A percentile compares a stretch with the other conserved stretches of the same genome.
These are phyloP conservation scores for Corydoras sp. DNA, from an alignment of 2,113 vertebrate species.

Conservation along the genomic window DNA sequence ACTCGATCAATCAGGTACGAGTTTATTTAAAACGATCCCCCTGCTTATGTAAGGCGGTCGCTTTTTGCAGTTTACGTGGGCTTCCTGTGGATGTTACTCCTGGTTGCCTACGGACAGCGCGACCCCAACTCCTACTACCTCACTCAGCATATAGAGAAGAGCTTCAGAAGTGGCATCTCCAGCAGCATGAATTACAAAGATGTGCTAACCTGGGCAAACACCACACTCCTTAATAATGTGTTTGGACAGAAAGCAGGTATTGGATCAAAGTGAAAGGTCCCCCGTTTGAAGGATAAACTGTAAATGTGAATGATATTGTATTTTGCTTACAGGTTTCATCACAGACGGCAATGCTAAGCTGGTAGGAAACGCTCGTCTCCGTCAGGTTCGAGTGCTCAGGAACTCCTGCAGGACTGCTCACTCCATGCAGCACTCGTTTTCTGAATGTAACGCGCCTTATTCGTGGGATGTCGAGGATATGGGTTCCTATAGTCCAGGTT, in stretches of 20 bases:
- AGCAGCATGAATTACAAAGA: conserved; percentile 70
- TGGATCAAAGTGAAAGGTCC: too few relatives aligned
- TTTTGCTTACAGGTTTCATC: conserved; percentile 76
- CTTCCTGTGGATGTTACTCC: conserved; percentile 89
- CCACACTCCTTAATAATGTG: conserved; percentile 76
- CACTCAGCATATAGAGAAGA: conserved; percentile 80
- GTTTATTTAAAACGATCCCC: too few relatives aligned
- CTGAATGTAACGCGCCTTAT: conserved; percentile 71
- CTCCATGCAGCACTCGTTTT: conserved; percentile 54
- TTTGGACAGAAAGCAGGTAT: conserved; percentile 79
- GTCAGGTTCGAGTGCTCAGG: conserved; percentile 80
- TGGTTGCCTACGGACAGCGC: conserved; percentile 88
- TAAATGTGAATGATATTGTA: background rate
- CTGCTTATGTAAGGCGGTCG: conserved; percentile 10
- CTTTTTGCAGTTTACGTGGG: conserved; percentile 76
- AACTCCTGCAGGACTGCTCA: conserved; percentile 65
- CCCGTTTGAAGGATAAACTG: too few relatives aligned
- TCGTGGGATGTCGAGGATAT: conserved; percentile 80
- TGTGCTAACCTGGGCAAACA: conserved; percentile 84
- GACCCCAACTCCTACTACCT: conserved; percentile 85
- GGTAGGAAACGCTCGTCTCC: conserved; percentile 81
- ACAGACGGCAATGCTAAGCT: conserved; percentile 92
- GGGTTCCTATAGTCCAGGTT: conserved; percentile 70
- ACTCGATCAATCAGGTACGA: too few relatives aligned
- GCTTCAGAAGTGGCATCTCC: conserved; percentile 74